A percentile compares a stretch with the other conserved stretches of the same genome.
Evolutionary conservation across 2,888 invertebrate species (phyloP).

Genomic region (Mamestra brassicae): DNA sequence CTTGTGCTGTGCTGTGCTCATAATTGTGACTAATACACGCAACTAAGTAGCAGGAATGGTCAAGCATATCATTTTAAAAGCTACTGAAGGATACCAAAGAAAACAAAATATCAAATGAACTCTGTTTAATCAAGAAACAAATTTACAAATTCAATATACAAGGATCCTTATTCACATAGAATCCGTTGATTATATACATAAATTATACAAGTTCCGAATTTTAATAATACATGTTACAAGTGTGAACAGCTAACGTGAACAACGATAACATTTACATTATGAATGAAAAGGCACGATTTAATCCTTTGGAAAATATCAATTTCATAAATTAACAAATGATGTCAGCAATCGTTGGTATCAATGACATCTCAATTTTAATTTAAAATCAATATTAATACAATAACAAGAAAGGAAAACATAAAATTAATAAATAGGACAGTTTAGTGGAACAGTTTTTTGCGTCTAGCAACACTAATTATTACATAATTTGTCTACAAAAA

Average conservation of each 20-base stretch:
- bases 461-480: slow-evolving; percentile 59
- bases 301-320: slow-evolving; percentile 58
- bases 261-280: slow-evolving; percentile 72
- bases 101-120: slow-evolving; percentile 68
- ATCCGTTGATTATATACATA: slow-evolving; percentile 75
- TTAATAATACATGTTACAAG: slow-evolving; percentile 68
- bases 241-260: slow-evolving; percentile 65
- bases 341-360: slow-evolving; percentile 39
- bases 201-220: slow-evolving; percentile 70
- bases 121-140: slow-evolving; percentile 84
- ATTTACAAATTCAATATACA: slow-evolving; percentile 84
- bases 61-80: background rate
- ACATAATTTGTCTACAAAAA: slow-evolving; percentile 48
- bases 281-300: slow-evolving; percentile 79
- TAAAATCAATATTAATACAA: slow-evolving; percentile 36
- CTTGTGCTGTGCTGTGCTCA: background rate
- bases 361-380: slow-evolving; percentile 44
- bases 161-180: slow-evolving; percentile 61
- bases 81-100: slow-evolving; percentile 40
- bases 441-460: slow-evolving; percentile 36
- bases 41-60: background rate
- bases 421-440: slow-evolving; percentile 44
- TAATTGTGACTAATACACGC: background rate
- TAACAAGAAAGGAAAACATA: slow-evolving; percentile 41
- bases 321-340: slow-evolving; percentile 54